A percentile compares a stretch with the other conserved stretches of the same genome.
Evolutionary conservation across 2,113 vertebrate species (phyloP).

Genomic region (Pipra filicauda): DNA sequence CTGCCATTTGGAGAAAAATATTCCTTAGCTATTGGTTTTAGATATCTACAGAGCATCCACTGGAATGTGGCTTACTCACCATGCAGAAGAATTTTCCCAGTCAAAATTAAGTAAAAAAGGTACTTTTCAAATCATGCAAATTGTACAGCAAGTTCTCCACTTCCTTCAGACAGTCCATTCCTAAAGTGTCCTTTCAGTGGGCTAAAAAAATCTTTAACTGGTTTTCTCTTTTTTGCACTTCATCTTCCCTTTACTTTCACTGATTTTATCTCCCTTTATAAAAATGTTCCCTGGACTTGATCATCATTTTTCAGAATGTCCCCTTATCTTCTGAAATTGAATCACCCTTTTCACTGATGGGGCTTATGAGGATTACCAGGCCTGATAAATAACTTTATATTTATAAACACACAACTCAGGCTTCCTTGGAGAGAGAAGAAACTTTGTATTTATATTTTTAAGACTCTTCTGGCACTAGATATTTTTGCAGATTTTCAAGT

Average conservation of each 20-base stretch:
- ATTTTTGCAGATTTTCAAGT: neutral
- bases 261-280: neutral
- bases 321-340: neutral
- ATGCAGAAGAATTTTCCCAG: accelerated
- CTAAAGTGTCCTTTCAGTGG: neutral
- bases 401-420: neutral
- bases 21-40: neutral
- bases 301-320: neutral
- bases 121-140: neutral
- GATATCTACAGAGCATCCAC: neutral
- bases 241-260: neutral
- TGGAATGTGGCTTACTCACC: neutral
- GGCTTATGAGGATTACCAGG: neutral
- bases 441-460: neutral
- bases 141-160: neutral
- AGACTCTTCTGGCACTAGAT: neutral
- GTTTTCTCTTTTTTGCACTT: neutral
- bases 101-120: neutral
- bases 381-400: neutral
- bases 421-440: neutral
- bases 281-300: neutral
- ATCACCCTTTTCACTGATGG: neutral
- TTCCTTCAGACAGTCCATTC: neutral
- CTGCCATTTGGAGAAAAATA: neutral
- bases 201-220: neutral